Conservation (phyloP, 2,888 invertebrate genomes). For the Caenorhabditis zanzibari region DNA sequence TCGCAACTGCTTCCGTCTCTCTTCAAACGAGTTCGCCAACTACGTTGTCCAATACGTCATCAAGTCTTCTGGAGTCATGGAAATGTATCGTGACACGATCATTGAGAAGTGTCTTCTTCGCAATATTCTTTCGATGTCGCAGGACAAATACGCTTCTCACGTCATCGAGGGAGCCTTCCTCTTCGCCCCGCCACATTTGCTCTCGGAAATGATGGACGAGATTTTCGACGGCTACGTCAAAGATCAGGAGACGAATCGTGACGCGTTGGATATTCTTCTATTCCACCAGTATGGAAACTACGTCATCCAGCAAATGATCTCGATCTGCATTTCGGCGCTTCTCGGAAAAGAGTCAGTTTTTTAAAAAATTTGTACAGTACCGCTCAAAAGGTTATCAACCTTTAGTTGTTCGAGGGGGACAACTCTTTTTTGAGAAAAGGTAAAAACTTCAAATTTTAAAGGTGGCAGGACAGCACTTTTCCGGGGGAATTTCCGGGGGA, state of each 20-base stretch:
- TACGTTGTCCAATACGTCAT: conserved; percentile 81
- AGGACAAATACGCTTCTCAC: conserved; percentile 81
- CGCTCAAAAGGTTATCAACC: too few species aligned
- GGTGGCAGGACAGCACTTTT: too few species aligned
- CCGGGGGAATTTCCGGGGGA: too few species aligned
- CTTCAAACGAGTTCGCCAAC: conserved; percentile 80
- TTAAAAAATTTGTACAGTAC: too few species aligned
- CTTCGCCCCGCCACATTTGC: conserved; percentile 66
- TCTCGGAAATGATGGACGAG: conserved; percentile 79
- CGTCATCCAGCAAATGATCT: conserved; percentile 81
- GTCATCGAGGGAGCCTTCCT: conserved; percentile 79
- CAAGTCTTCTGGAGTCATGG: conserved; percentile 58
- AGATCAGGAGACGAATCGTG: conserved; percentile 78
- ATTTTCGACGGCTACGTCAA: conserved; percentile 79
- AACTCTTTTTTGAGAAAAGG: too few species aligned
- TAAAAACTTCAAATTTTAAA: too few species aligned
- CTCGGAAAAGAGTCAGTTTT: too few species aligned
- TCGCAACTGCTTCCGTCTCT: conserved; percentile 61
- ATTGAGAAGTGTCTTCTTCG: conserved; percentile 76
- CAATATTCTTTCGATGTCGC: conserved; percentile 78
- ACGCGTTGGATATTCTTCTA: conserved; percentile 78
- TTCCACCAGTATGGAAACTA: conserved; percentile 83
- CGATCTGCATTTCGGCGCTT: too few species aligned
- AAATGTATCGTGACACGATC: conserved; percentile 72
- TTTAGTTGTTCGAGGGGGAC: too few species aligned